Evolutionary conservation across 2,797 vertebrate genomes (phyloP), one percentile per base, ranked within the genome.

Genomic region (Phataginus tetradactyla): DNA sequence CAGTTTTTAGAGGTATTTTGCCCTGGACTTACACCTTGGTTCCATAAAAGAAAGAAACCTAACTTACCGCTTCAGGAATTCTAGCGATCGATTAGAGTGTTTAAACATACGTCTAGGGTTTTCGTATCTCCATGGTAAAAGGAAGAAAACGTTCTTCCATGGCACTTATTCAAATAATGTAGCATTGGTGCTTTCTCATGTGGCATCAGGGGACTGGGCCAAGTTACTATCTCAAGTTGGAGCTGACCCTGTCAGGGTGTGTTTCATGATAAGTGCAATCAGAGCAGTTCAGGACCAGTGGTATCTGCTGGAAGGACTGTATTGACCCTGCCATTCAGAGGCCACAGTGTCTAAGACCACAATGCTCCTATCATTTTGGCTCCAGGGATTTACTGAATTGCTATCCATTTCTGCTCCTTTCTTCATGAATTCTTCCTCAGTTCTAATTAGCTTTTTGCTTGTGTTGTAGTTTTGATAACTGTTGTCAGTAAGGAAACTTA

Each of bases 31-130:
- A 45, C 45, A 45, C 45, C 45, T 45, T 77, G 79, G 27, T 68
- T 96, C 53, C 34, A 55, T 96, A 96, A 90, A 42, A 49, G 87
- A 96, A 93, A 92, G 34, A n/a, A 72, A 27, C 94, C 21, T 86
- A 34, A 90, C n/a, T 79, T 96, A 93, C 69, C 86, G 96, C 15
- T 75, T 95, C 49, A 88, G 96, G 59, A 95, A 85, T 95, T 96
- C 94, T 78, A 95, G 1, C 78, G 42, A 1, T 2, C 0, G 71
- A 55, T 69, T 92, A 90, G 96, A 71, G 93, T 79, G 8, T 49
- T 75, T 12, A 21, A 86, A 94, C 34, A 49, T 21, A 78, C 55
- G 77, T 89, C 53, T 83, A n/a, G 66, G n/a, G 32, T 9, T 77
- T 98, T 90, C 11, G 4, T 81, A 71, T 12, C 37, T 61, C 49